Evolutionary conservation across 30 jellyfish, hydroid and myxozoan genomes (phyloP), one percentile per base, ranked within the genome.

Genomic region (Aurelia aurita): DNA sequence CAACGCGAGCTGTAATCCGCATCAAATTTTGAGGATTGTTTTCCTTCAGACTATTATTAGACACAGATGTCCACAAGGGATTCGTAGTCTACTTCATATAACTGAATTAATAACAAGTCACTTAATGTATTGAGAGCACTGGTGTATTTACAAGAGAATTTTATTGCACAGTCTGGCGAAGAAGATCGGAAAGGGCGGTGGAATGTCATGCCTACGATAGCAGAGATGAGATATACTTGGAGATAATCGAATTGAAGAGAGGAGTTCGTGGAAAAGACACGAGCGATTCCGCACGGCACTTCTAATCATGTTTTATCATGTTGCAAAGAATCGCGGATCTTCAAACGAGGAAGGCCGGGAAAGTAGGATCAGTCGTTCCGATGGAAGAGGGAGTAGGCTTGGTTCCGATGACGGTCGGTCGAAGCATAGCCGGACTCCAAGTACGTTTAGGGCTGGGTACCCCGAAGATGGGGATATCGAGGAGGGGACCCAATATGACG

Each of bases 291-390:
- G 16, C 51, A 39, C 51, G 51, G 51, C 16, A 39, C 51, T 39
- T 39, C 51, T 32, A 76, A 71, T 61, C 68, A 94, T 94, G 99
- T 94, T 94, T 88, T 94, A 94, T 77, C 84, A 94, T 85, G 97
- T 94, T 29, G 96, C 96, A 12, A 94, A 94, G 63, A 90, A 83
- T 13, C 85, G 93, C 62, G 74, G 59, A 34, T 82, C 91, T 28
- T 76, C 80, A 9, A 71, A 79, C 2, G 96, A 76, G 20, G 96
- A 87, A 15, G 96, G 96, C 20, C 55, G 96, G 63, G 96, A 87
- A 22, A 87, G 96, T 58, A 67, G 96, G 51, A 77, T 74, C 59
- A 87, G 96, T 65, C 96, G 96, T 20, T 86, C 95, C 35, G 97
- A 89, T 81, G 97, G 97, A 11, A 61, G 97, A 51, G 87, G 78